Evolutionary conservation across 2,888 invertebrate genomes (phyloP), one percentile per base, ranked within the genome.

Genomic region (Lathronympha strigana): DNA sequence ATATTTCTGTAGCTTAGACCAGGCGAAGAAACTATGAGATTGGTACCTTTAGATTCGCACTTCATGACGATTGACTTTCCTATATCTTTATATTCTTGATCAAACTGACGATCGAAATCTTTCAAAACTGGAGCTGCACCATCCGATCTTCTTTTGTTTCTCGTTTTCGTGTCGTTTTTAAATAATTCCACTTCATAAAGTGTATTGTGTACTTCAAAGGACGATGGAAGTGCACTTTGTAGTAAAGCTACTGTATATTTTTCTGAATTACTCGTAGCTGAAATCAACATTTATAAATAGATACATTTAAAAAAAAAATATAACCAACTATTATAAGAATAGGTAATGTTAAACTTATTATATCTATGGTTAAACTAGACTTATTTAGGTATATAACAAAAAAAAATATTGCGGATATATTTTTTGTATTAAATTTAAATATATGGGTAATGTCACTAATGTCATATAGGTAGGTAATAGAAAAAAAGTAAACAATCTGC

Each of bases 31-130:
- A 8, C 4, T 40, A 40, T 8, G n/a, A 9, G 17, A 49, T 1
- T n/a, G 43, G 15, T 63, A 63, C 62, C 62, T 36, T 38, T 47
- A 0, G 54, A 17, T 19, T 38, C 47, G 25, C 62, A 63, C 38
- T 47, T 54, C 19, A 63, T 38, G 8, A 5, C 19, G 0, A 21
- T 15, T 31, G 57, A 57, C n/a, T 28, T 93, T 61, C 94, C 93
- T 75, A 94, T 94, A 21, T 87, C 15, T 23, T 58, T 58, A 19
- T 58, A 33, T 33, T 60, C 47, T 49, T 49, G 36, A 36, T 49
- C 47, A 49, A 49, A 49, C 13, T 47, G 23, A 11, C 2, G 25
- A 36, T 21, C 31, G 31, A 31, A 6, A 21, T 31, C 4, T 45
- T 57, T 43, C 8, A 57, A 17, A 8, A 45, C 57, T 9, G 57